Evolutionary conservation across 2,888 invertebrate species (phyloP), one percentile per base, ranked within the genome.

Genomic region (Drosophila mimica): DNA sequence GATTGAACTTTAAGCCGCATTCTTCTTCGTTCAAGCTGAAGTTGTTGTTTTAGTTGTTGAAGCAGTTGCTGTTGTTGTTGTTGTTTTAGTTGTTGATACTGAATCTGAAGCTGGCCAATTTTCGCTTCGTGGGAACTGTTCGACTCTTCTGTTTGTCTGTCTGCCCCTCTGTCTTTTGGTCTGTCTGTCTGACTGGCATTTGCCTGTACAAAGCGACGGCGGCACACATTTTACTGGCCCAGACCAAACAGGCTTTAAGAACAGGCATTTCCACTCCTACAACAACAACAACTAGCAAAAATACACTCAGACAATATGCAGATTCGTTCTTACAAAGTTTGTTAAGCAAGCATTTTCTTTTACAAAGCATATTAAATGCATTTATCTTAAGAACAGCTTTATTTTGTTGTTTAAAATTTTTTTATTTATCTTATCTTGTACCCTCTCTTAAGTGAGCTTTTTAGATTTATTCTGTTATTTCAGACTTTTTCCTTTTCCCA

Each of bases 231-330:
- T 70, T 63, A 54, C 64, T 63, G 63, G 78, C 68, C 60, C 46
- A 71, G 61, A 59, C 71, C 54, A 85, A 86, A 88, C 85, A 76
- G 87, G 89, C 89, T 88, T 79, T 66, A 65, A 88, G 90, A 91
- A 92, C 91, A 92, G 92, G 92, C 92, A 91, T 92, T 92, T 91
- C 92, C 92, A 92, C 91, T 91, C 91, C 91, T 92, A 91, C 92
- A 91, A 90, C 73, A 76, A 67, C 49, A 33, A 1, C 15, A 20
- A 31, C 31, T 20, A 54, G n/a, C 38, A 38, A 56, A 56, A 38
- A 38, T 43, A 43, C 43, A 31, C 57, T 57, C 38, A 40, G 38
- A 20, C 30, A 40, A 15, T 38, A 57, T 49, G 49, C 25, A 40
- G n/a, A 40, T 30, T 30, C 28, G 30, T 30, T 40, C 38, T 56